Conservation (phyloP, 2,888 invertebrate genomes). For the Oxycera nigricornis region DNA sequence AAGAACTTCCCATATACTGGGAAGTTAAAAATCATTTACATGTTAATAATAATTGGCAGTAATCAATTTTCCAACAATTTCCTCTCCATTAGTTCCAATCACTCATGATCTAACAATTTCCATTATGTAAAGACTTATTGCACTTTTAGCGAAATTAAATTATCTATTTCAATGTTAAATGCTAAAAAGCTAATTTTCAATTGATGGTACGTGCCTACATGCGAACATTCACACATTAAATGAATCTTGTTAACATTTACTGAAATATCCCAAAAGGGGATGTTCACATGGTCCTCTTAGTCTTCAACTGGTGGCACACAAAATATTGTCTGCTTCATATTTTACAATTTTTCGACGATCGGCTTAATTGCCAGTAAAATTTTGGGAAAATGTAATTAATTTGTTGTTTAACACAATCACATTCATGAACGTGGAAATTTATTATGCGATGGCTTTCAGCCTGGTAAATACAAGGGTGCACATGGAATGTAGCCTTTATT, state of each 20-base stretch:
- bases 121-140: background rate
- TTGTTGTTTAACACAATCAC: constrained; percentile 40
- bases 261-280: background rate
- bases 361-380: constrained; percentile 44
- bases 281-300: background rate
- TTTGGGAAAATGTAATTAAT: constrained; percentile 42
- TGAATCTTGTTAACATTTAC: background rate
- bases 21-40: no score
- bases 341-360: constrained; percentile 32
- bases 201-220: background rate
- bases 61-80: no score
- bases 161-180: constrained; percentile 16
- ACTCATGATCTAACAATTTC: background rate
- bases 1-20: no score
- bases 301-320: background rate
- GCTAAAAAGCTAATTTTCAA: constrained; percentile 15
- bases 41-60: no score
- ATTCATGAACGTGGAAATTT: constrained; percentile 31
- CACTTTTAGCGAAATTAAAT: constrained; percentile 14
- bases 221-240: background rate
- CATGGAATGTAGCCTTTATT: no score
- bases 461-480: background rate
- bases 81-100: background rate
- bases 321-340: background rate
- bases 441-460: background rate